Conservation (phyloP, 2,888 invertebrate species). For the Rutpela maculata region DNA sequence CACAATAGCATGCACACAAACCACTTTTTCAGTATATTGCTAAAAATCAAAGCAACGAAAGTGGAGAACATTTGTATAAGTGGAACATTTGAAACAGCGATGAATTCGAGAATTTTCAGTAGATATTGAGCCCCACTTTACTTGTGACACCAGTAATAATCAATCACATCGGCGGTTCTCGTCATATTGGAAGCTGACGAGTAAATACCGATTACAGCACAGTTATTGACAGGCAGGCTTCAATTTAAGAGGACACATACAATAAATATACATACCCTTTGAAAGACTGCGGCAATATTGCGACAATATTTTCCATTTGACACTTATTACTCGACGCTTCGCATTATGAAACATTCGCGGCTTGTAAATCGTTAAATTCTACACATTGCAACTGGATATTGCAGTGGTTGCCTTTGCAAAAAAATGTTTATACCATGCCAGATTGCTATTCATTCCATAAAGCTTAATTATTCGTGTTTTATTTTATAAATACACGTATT, state of each 20-base stretch:
- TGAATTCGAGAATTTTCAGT: background rate
- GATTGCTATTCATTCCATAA: background rate
- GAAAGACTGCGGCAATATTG: constrained; percentile 46
- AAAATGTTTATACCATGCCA: background rate
- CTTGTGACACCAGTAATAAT: constrained; percentile 33
- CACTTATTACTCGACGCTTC: constrained; percentile 46
- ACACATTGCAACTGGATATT: constrained; percentile 42
- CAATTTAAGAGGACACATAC: constrained; percentile 33
- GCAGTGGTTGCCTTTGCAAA: constrained; percentile 21
- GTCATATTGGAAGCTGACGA: constrained; percentile 14
- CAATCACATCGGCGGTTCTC: constrained; percentile 18
- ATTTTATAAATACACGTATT: too few species aligned
- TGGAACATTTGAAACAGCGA: background rate
- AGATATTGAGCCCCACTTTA: constrained; percentile 25
- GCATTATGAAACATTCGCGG: constrained; percentile 44
- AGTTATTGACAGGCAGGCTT: constrained; percentile 28
- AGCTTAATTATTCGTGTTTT: too few species aligned
- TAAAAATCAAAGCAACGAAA: background rate
- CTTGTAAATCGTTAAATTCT: constrained; percentile 39
- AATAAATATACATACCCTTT: constrained; percentile 35
- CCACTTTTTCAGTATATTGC: background rate
- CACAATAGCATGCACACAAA: background rate
- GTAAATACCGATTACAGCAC: constrained; percentile 17
- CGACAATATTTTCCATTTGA: constrained; percentile 51
- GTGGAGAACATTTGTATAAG: background rate